Evolutionary conservation across 2,113 vertebrate genomes (phyloP).

Genomic region (Cyprinodon tularosa): DNA sequence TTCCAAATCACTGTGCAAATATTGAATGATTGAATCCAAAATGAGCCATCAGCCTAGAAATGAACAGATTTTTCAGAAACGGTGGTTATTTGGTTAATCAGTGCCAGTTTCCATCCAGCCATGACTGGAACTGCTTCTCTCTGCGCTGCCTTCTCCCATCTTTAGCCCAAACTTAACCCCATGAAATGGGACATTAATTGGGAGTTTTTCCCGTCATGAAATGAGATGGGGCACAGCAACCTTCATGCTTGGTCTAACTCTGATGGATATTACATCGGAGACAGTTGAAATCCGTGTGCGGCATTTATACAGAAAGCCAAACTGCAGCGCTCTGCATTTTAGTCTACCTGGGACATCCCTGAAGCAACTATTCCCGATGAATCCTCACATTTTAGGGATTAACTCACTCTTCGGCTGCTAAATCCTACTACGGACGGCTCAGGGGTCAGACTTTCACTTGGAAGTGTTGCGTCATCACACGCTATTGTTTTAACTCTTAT

Average conservation of each 20-base stretch:
- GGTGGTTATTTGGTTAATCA: conserved; percentile 73
- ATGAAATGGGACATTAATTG: conserved; percentile 75
- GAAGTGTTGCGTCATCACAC: conserved; percentile 57
- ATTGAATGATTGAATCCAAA: conserved; percentile 45
- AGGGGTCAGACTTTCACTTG: conserved; percentile 62
- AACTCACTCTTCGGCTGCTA: conserved; percentile 68
- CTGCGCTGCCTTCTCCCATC: conserved; percentile 40
- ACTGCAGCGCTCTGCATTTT: conserved; percentile 69
- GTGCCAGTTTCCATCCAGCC: conserved; percentile 50
- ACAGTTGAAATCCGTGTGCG: conserved; percentile 48
- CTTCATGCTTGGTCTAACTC: conserved; percentile 63
- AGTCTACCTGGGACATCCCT: conserved; percentile 67
- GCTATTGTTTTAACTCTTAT: conserved; percentile 63
- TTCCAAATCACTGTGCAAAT: conserved; percentile 10
- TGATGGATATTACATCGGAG: conserved; percentile 62
- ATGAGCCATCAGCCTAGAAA: conserved; percentile 51
- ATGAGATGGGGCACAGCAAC: conserved; percentile 71
- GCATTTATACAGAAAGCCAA: conserved; percentile 49
- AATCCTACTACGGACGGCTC: conserved; percentile 61
- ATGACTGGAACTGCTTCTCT: conserved; percentile 57
- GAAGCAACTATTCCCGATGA: conserved; percentile 74
- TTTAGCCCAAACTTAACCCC: conserved; percentile 73
- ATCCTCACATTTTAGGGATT: conserved; percentile 76
- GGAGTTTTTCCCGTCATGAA: conserved; percentile 72
- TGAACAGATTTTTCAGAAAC: conserved; percentile 67